Evolutionary conservation across 2,113 vertebrate genomes (phyloP).

Genomic region (Ailurus styani): DNA sequence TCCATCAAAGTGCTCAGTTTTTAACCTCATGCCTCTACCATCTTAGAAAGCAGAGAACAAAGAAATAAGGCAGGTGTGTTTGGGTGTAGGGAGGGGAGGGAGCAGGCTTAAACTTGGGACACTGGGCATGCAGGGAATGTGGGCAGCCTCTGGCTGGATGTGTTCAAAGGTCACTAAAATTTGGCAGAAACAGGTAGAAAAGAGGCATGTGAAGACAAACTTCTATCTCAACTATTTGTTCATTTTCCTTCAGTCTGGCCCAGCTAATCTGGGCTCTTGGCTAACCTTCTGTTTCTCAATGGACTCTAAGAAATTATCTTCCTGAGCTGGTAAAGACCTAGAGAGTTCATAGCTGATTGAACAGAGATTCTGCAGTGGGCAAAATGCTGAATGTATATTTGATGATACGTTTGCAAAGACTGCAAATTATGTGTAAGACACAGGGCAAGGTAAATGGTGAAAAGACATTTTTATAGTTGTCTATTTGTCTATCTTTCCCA

Average conservation of each 20-base stretch:
- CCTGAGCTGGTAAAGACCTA: not conserved
- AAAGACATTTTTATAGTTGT: not conserved
- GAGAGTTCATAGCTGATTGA: not conserved
- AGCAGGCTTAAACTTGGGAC: not conserved
- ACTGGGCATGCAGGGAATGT: not conserved
- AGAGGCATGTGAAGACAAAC: not conserved
- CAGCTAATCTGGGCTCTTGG: not conserved
- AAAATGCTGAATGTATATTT: not conserved
- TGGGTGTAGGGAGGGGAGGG: not conserved
- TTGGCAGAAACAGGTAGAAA: not conserved
- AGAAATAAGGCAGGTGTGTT: not conserved
- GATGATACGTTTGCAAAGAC: not conserved
- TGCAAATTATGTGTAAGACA: not conserved
- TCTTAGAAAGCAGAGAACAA: not conserved
- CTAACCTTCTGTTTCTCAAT: not conserved
- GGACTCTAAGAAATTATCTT: not conserved
- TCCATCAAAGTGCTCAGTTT: not conserved
- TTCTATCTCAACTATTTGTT: not conserved
- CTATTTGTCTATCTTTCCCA: not conserved
- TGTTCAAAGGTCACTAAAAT: not conserved
- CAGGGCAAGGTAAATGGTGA: not conserved
- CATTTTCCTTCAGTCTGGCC: not conserved
- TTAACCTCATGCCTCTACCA: not conserved
- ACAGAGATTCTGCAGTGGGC: not conserved
- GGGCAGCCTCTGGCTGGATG: not conserved